phyloP scores from a whole-genome alignment of 2,797 vertebrate species.

The Crossoptilon crossoptilon region DNA sequence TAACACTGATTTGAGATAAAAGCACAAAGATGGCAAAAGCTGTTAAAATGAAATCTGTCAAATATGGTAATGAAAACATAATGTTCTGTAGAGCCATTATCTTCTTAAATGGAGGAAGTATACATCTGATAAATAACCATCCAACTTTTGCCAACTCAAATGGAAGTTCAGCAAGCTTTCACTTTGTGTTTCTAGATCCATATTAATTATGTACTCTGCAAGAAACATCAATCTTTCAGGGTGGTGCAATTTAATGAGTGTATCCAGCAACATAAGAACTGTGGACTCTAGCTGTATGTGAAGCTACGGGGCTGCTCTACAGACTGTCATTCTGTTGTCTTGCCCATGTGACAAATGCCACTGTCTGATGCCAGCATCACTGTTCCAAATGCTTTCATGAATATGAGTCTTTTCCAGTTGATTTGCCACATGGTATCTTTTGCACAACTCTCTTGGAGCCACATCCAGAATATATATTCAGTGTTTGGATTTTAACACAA shows the following conservation, averaged over 20 bases:
- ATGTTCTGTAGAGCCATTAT: not conserved
- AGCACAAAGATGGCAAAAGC: constrained; percentile 53
- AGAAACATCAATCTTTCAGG: not conserved
- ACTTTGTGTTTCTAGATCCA: not conserved
- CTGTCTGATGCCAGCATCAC: not conserved
- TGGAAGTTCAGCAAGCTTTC: constrained; percentile 11
- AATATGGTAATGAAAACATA: constrained; percentile 33
- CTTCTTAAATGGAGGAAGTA: constrained; percentile 36
- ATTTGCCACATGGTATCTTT: not conserved
- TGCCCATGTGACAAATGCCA: not conserved
- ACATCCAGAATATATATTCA: not conserved
- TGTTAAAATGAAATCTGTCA: constrained; percentile 52
- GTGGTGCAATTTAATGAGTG: not conserved
- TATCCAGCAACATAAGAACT: not conserved
- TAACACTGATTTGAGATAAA: constrained; percentile 31
- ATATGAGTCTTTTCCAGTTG: not conserved
- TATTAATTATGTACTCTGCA: not conserved
- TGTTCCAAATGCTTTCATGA: not conserved
- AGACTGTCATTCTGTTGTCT: not conserved
- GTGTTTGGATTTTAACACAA: not conserved
- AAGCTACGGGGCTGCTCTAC: not conserved
- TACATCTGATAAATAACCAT: not conserved
- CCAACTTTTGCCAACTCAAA: not conserved
- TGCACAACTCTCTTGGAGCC: not conserved
- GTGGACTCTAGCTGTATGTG: not conserved